phyloP scores from a whole-genome alignment of 2,888 invertebrate species.

The Drosophila mayaguana region DNA sequence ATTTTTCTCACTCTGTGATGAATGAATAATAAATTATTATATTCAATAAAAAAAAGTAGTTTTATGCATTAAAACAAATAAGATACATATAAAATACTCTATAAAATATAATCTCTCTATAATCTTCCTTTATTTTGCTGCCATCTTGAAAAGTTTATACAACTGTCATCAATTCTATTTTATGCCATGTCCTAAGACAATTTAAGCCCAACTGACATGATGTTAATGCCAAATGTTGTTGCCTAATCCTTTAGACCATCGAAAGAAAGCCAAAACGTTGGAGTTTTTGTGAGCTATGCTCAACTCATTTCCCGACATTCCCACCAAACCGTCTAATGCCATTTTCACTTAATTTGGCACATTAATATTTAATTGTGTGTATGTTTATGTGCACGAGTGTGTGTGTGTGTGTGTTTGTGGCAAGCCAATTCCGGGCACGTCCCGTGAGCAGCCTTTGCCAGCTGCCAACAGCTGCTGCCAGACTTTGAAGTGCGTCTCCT shows the following conservation, averaged over 20 bases:
- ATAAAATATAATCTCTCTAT: background rate
- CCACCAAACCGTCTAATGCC: constrained; percentile 23
- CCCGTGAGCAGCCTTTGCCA: constrained; percentile 49
- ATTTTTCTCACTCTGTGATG: no score
- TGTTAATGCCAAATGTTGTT: constrained; percentile 69
- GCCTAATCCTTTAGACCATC: constrained; percentile 62
- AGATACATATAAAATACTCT: no score
- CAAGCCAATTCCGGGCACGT: constrained; percentile 61
- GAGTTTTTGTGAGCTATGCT: constrained; percentile 5
- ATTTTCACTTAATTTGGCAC: constrained; percentile 77
- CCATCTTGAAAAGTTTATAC: background rate
- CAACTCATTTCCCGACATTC: background rate
- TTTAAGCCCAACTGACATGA: constrained; percentile 47
- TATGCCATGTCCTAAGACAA: constrained; percentile 31
- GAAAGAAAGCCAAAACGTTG: constrained; percentile 25
- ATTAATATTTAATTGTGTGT: constrained; percentile 78
- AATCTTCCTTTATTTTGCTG: background rate
- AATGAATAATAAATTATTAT: no score
- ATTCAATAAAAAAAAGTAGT: no score
- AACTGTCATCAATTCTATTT: constrained; percentile 10
- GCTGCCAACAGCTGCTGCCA: constrained; percentile 72
- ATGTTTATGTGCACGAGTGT: constrained; percentile 34
- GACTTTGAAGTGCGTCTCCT: constrained; percentile 40
- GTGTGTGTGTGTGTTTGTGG: constrained; percentile 26
- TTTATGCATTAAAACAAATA: no score